Base-by-base conservation (phyloP, 2,113 vertebrate species). In the Mobula hypostoma region DNA sequence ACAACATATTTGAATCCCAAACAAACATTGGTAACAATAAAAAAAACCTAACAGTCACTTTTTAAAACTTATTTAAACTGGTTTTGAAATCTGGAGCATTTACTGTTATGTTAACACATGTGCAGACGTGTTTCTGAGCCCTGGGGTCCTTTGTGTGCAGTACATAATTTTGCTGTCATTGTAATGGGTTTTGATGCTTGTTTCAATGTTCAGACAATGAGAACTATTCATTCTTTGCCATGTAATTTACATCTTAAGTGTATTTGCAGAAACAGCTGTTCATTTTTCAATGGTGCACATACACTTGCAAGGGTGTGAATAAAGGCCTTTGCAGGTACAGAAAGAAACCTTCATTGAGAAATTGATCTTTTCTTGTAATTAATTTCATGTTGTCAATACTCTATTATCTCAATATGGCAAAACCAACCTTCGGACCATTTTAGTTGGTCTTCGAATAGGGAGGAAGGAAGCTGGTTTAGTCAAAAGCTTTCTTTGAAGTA, bases 141-240 rank as follows among this genome's bases (percentile, higher is more conserved):
- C 29, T 14, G 11, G 40, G 66, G 21, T n/a, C 68, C 7, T 27
- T 19, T 93, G 36, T 93, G 90, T 74, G 70, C 66, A 27, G 21
- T 40, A 74, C 40, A 63, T 32, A 58, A 66, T 68, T 90, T 1
- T 27, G 9, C 91, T 29, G 21, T 93, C 36, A 72, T 92, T 74
- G 72, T 74, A 93, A 74, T 48, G 68, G 8, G 68, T 93, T 93
- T 74, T 93, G 7, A 93, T 93, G 19, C 68, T 93, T 76, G 70
- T 93, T 92, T 92, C 68, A 72, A 48, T 92, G 11, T 92, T 76
- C 21, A 72, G 36, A 93, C 91, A 93, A 56, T 74, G 70, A 74
- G 70, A 74, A 15, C 17, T 48, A 70, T 74, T 93, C 68, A 48
- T 17, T 48, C 66, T 74, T 93, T 93, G 68, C 21, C 68, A 27